Conservation (phyloP, 2,113 vertebrate species). For the Barnardius zonarius region DNA sequence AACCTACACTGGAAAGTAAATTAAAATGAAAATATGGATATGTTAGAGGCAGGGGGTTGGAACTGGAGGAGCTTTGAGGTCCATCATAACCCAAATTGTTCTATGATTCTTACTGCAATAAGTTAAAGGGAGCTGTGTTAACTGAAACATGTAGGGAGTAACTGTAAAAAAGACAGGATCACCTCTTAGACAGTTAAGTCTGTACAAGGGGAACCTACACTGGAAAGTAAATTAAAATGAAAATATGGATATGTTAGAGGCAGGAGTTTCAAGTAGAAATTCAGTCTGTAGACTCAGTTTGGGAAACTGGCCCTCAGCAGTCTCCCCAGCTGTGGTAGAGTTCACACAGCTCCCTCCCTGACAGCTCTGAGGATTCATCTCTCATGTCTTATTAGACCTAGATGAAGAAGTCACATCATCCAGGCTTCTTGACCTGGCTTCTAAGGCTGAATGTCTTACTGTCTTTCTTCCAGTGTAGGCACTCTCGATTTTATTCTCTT, state of each 20-base stretch:
- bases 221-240: neutral
- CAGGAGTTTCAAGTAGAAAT: neutral
- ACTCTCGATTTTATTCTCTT: neutral
- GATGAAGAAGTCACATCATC: neutral
- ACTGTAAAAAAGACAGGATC: neutral
- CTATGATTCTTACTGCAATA: neutral
- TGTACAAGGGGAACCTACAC: neutral
- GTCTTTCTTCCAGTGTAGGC: neutral
- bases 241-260: neutral
- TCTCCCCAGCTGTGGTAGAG: neutral
- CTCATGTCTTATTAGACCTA: neutral
- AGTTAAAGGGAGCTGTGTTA: neutral
- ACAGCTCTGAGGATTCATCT: neutral
- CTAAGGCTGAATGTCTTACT: neutral
- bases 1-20: too few species aligned
- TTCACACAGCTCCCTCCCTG: neutral
- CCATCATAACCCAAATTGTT: neutral
- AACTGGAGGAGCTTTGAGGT: neutral
- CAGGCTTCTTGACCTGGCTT: neutral
- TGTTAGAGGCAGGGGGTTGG: neutral
- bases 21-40: too few species aligned
- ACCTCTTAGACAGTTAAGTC: neutral
- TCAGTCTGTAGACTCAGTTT: neutral
- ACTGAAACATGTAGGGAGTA: neutral
- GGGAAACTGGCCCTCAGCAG: neutral